Conservation (phyloP, 2,888 invertebrate species). For the Melolontha melolontha region DNA sequence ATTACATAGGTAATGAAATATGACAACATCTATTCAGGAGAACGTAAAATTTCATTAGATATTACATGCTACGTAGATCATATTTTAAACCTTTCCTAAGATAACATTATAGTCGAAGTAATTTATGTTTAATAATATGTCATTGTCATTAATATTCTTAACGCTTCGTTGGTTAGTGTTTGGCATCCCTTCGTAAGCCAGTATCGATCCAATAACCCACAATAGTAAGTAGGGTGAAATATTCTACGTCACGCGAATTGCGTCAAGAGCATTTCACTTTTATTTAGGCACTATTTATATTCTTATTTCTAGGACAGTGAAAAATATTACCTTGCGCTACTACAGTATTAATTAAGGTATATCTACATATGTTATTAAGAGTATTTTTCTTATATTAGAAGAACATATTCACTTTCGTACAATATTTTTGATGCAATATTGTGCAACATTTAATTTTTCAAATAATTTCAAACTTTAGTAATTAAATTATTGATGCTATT, state of each 20-base stretch:
- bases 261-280: slow-evolving; percentile 20
- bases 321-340: neutral
- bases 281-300: neutral
- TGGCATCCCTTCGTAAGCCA: slow-evolving; percentile 8
- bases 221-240: slow-evolving; percentile 23
- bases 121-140: neutral
- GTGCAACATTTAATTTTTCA: too few relatives aligned
- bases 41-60: too few relatives aligned
- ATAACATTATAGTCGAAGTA: neutral
- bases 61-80: too few relatives aligned
- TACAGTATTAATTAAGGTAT: neutral
- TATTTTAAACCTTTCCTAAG: too few relatives aligned
- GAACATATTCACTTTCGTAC: too few relatives aligned
- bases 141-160: neutral
- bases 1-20: too few relatives aligned
- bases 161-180: slow-evolving; percentile 21
- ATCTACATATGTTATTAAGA: neutral
- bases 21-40: too few relatives aligned
- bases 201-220: slow-evolving; percentile 13
- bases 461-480: too few relatives aligned
- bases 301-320: neutral
- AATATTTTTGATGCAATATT: too few relatives aligned
- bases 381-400: neutral
- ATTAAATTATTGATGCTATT: too few relatives aligned
- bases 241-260: slow-evolving; percentile 11